Evolutionary conservation across 2,797 vertebrate genomes (phyloP), one percentile per base, ranked within the genome.

Genomic region (Cuniculus paca): DNA sequence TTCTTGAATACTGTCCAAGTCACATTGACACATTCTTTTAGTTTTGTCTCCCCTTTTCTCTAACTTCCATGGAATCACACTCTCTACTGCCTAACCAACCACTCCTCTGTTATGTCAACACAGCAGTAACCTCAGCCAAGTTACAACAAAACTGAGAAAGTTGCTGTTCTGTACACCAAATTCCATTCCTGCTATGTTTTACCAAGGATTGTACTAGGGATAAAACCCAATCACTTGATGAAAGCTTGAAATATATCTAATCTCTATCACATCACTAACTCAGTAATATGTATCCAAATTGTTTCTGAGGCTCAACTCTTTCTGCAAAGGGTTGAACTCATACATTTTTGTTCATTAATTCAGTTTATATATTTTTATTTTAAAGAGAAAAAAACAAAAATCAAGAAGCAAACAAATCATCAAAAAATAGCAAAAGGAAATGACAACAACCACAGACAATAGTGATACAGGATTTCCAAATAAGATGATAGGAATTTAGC

Each of bases 151-250:
- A 92, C 34, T 74, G 82, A 94, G 42, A 63, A 87, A 17, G 60
- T 82, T 95, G 85, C 50, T 50, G 10, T 85, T 94, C 34, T 90
- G 42, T 63, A 87, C n/a, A 95, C 16, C 8, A 91, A 95, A 95
- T 96, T 91, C 60, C 45, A 70, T 95, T 96, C 45, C 52, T 97
- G 36, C 12, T 89, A n/a, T 92, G 86, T 91, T 36, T 94, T 93
- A 56, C 9, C 88, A 86, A 93, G n/a, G 36, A 75, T 56, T 94
- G 39, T 36, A 86, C 11, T 93, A 91, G 39, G 16, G 11, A 91
- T 34, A 89, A 22, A 34, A 91, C 24, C 9, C 88, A 3, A 26
- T 93, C 39, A 26, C 39, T 93, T 87, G 36, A 84, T 83, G 19
- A 58, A 95, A 9, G 89, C 22, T 86, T 80, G 36, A 77, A 65